phyloP scores from a whole-genome alignment of 2,113 vertebrate genomes.

The Tor tambroides region DNA sequence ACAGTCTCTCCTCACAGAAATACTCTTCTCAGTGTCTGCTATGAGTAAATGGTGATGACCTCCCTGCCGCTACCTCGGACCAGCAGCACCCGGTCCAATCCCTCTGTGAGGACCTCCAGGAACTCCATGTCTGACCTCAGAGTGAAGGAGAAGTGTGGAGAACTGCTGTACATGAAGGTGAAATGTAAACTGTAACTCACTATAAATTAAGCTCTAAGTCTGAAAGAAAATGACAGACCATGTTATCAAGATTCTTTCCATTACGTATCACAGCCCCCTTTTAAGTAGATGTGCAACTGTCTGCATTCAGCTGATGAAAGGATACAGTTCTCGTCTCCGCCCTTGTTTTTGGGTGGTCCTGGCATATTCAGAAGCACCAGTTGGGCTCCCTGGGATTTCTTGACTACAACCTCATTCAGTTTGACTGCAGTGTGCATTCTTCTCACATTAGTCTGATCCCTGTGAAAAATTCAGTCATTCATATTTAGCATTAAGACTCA shows the following conservation, averaged over 20 bases:
- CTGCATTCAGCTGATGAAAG: conserved; percentile 64
- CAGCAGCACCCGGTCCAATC: conserved; percentile 86
- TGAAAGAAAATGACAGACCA: conserved; percentile 2
- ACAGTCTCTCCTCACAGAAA: background rate
- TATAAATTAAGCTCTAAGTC: background rate
- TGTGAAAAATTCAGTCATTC: conserved; percentile 55
- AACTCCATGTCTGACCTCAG: conserved; percentile 91
- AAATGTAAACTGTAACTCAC: background rate
- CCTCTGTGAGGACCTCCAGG: conserved; percentile 92
- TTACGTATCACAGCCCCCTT: background rate
- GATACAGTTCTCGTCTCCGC: conserved; percentile 98
- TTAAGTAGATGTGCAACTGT: background rate
- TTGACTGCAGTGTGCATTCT: conserved; percentile 97
- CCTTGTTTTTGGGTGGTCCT: conserved; percentile 88
- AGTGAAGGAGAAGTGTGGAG: conserved; percentile 72
- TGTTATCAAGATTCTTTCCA: background rate
- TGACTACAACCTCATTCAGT: conserved; percentile 88
- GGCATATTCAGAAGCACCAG: conserved; percentile 97
- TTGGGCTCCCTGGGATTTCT: conserved; percentile 85
- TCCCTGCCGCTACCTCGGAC: conserved; percentile 93
- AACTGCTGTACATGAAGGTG: background rate
- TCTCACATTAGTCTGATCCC: conserved; percentile 94
- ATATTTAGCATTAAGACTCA: background rate
- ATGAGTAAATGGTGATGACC: conserved; percentile 97
- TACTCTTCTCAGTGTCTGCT: conserved; percentile 46